Evolutionary conservation across 1,140 invertebrate genomes (phyloP).

Genomic region (Zaprionus davidi): DNA sequence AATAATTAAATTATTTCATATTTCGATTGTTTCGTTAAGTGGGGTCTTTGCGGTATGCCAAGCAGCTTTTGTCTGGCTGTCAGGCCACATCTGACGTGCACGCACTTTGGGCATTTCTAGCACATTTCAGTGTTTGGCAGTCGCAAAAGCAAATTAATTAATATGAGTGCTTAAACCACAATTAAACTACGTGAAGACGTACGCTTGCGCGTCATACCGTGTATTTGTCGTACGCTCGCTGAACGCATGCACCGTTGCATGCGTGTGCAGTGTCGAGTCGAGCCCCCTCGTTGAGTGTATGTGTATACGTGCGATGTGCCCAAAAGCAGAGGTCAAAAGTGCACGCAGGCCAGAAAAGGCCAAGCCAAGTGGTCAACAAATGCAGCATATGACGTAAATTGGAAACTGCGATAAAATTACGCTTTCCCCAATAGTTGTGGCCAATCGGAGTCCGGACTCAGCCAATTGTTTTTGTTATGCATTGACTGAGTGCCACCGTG

Average conservation of each 20-base stretch:
- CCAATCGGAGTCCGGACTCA: slow-evolving; percentile 17
- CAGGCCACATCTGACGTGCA: slow-evolving; percentile 8
- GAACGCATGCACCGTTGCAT: background rate
- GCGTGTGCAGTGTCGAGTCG: slow-evolving; percentile 14
- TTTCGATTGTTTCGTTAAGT: slow-evolving; percentile 16
- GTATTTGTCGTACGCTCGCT: slow-evolving; percentile 4
- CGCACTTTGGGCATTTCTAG: slow-evolving; percentile 35
- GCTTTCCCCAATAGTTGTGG: background rate
- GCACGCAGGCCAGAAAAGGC: slow-evolving; percentile 43
- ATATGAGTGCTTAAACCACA: slow-evolving; percentile 45
- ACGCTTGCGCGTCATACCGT: slow-evolving; percentile 45
- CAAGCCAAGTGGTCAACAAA: slow-evolving; percentile 33
- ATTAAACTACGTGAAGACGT: slow-evolving; percentile 33
- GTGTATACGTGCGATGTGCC: slow-evolving; percentile 36
- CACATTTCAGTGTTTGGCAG: slow-evolving; percentile 26
- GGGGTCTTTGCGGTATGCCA: background rate
- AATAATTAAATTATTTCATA: background rate
- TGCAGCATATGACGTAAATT: slow-evolving; percentile 36
- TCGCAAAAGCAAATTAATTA: slow-evolving; percentile 43
- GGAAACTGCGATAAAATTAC: slow-evolving; percentile 1
- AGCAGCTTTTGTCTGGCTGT: slow-evolving; percentile 6
- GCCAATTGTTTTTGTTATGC: slow-evolving; percentile 52
- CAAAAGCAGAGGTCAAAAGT: slow-evolving; percentile 76
- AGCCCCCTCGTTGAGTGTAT: slow-evolving; percentile 41
- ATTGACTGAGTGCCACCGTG: slow-evolving; percentile 1